A percentile compares a stretch with the other conserved stretches of the same genome.
These are phyloP conservation scores for Lasius platythorax DNA, from an alignment of 2,888 invertebrate genomes.

Conservation along the genomic window DNA sequence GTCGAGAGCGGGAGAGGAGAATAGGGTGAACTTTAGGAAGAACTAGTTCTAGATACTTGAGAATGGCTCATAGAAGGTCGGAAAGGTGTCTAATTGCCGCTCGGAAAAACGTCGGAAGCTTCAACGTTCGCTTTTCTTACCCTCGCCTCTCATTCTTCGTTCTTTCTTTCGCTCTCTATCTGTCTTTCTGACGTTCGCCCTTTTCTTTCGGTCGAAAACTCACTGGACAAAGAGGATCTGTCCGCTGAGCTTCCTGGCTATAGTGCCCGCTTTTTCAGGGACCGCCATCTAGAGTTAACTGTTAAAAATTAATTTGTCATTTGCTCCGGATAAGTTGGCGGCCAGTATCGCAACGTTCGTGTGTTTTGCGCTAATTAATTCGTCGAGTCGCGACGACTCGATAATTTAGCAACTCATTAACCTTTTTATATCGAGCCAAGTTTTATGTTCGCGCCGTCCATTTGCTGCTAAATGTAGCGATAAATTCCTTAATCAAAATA, in stretches of 20 bases:
- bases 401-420: conserved; percentile 56
- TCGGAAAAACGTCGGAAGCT: conserved; percentile 48
- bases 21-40: background rate
- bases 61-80: conserved; percentile 37
- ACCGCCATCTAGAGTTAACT: conserved; percentile 40
- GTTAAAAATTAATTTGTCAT: conserved; percentile 55
- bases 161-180: conserved; percentile 47
- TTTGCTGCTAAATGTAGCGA: conserved; percentile 9
- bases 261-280: conserved; percentile 32
- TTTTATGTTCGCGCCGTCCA: conserved; percentile 5
- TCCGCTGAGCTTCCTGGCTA: conserved; percentile 34
- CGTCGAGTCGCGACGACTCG: conserved; percentile 37
- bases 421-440: conserved; percentile 21
- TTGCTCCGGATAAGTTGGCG: conserved; percentile 20
- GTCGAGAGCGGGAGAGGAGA: background rate
- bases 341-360: conserved; percentile 20
- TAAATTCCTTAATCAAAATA: conserved; percentile 18
- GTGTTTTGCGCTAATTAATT: conserved; percentile 53
- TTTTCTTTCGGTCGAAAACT: conserved; percentile 46
- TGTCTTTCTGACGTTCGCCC: conserved; percentile 60
- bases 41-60: conserved; percentile 27
- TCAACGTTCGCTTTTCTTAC: conserved; percentile 51
- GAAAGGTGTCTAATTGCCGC: conserved; percentile 61
- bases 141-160: conserved; percentile 29
- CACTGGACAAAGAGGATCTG: conserved; percentile 42